Evolutionary conservation across 2,113 vertebrate species (phyloP).

Genomic region (Rhabdomys dilectus): DNA sequence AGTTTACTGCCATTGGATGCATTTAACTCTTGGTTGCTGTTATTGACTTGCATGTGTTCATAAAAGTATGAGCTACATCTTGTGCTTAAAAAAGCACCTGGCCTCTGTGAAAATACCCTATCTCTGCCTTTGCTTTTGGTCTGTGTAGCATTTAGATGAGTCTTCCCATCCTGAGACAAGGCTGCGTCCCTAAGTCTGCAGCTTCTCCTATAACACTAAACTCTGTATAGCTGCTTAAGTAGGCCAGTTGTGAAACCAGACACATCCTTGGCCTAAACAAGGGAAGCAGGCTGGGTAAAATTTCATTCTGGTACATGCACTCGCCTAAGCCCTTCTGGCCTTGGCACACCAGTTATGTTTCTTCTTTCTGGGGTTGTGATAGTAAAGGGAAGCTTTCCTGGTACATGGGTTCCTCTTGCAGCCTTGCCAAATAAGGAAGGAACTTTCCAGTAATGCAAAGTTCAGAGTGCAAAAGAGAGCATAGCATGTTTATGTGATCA

Average conservation of each 20-base stretch:
- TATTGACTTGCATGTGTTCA: not conserved
- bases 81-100: not conserved
- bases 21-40: not conserved
- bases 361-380: not conserved
- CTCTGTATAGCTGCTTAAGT: not conserved
- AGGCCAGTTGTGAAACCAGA: not conserved
- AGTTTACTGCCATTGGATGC: not conserved
- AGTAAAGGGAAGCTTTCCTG: not conserved
- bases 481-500: not conserved
- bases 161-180: not conserved
- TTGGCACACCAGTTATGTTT: not conserved
- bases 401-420: not conserved
- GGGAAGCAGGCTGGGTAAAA: not conserved
- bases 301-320: not conserved
- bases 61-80: not conserved
- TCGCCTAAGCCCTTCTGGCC: not conserved
- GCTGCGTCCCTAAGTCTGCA: not conserved
- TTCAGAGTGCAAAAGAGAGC: not conserved
- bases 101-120: not conserved
- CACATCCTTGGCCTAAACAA: not conserved
- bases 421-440: slow-evolving; percentile 1
- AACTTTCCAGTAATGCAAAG: not conserved
- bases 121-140: not conserved
- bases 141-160: not conserved
- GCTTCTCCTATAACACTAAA: not conserved